A percentile compares a stretch with the other conserved stretches of the same genome.
Conservation (phyloP, 2,888 invertebrate species). For the Drosophila infuscata region DNA sequence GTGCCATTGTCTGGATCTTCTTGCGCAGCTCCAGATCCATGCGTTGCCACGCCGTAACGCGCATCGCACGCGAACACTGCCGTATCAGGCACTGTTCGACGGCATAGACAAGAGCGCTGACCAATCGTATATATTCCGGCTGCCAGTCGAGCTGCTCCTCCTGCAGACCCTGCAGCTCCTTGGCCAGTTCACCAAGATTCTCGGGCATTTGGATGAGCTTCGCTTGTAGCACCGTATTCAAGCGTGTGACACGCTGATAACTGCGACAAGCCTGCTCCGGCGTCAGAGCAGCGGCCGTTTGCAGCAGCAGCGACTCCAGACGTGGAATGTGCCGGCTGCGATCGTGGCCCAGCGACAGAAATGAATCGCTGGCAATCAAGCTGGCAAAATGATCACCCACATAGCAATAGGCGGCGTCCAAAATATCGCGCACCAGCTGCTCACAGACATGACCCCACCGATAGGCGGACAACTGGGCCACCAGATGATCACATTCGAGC, state of each 20-base stretch:
- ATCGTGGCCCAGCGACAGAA: conserved; percentile 89
- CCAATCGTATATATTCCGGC: conserved; percentile 87
- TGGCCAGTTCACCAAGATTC: conserved; percentile 82
- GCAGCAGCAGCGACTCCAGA: conserved; percentile 91
- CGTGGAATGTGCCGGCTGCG: conserved; percentile 90
- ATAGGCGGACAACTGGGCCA: conserved; percentile 91
- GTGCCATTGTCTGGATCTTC: conserved; percentile 88
- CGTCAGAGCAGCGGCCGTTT: conserved; percentile 91
- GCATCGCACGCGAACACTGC: conserved; percentile 88
- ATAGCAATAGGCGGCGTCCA: conserved; percentile 92
- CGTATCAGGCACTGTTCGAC: conserved; percentile 90
- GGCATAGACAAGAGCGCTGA: conserved; percentile 88
- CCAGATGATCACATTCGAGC: conserved; percentile 92
- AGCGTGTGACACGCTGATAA: conserved; percentile 86
- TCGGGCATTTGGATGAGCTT: conserved; percentile 84
- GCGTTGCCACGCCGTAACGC: conserved; percentile 88
- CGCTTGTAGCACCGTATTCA: conserved; percentile 84
- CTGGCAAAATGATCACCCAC: conserved; percentile 91
- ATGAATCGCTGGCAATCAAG: conserved; percentile 89
- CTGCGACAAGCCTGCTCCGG: conserved; percentile 94
- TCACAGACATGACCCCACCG: conserved; percentile 92
- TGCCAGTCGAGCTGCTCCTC: conserved; percentile 86
- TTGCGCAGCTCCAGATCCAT: conserved; percentile 88
- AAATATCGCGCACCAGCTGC: conserved; percentile 91
- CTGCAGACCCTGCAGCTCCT: conserved; percentile 83